Percentiles rank a stretch among this genome's conserved stretches.
Conservation (phyloP, 2,888 invertebrate species). For the Ectobius pallidus region DNA sequence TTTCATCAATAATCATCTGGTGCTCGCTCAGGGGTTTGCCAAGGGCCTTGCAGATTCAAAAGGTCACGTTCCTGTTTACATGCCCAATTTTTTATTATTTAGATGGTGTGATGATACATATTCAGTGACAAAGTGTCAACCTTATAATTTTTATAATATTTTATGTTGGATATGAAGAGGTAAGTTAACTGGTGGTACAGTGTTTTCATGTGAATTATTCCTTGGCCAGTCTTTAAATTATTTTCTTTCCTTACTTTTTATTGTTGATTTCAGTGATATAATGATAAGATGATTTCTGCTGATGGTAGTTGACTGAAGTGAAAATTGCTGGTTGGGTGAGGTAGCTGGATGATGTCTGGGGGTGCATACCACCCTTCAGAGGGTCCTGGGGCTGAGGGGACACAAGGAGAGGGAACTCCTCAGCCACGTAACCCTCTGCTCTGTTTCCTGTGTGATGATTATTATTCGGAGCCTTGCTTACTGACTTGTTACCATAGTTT, state of each 20-base stretch:
- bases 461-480: conserved; percentile 71
- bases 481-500: conserved; percentile 73
- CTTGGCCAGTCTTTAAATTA: neutral
- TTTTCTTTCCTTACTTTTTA: neutral
- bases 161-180: conserved; percentile 12
- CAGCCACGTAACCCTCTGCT: conserved; percentile 63
- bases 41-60: conserved; percentile 27
- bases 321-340: conserved; percentile 11
- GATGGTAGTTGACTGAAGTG: conserved; percentile 25
- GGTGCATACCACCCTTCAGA: conserved; percentile 39
- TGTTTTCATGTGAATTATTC: neutral
- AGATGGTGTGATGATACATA: conserved; percentile 2
- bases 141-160: neutral
- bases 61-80: conserved; percentile 32
- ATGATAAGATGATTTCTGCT: conserved; percentile 26
- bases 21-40: conserved; percentile 30
- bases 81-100: conserved; percentile 29
- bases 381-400: conserved; percentile 33
- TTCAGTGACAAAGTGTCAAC: neutral
- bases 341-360: conserved; percentile 38
- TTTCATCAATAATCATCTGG: conserved; percentile 32
- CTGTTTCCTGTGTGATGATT: conserved; percentile 71
- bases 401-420: conserved; percentile 39
- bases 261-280: conserved; percentile 15
- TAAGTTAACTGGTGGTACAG: neutral